Evolutionary conservation across 2,113 vertebrate genomes (phyloP).

Genomic region (Silurus meridionalis): DNA sequence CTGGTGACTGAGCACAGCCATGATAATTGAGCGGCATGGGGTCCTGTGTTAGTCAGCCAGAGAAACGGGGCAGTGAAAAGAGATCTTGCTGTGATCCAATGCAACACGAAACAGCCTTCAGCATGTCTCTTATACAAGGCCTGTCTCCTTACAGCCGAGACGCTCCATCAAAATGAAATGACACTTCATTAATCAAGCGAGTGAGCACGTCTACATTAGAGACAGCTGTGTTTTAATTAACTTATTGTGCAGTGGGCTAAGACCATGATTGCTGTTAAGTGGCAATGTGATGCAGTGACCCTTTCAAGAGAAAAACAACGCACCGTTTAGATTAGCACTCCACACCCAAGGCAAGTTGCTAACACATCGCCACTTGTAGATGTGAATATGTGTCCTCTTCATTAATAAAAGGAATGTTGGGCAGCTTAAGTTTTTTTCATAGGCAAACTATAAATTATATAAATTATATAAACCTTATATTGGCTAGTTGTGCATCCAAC

Average conservation of each 20-base stretch:
- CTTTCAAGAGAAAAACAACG: conserved; percentile 34
- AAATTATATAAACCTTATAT: background rate
- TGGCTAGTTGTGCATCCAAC: background rate
- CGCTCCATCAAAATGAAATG: conserved; percentile 17
- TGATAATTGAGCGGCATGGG: conserved; percentile 46
- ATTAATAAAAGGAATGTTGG: conserved; percentile 2
- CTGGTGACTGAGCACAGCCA: conserved; percentile 45
- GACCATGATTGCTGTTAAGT: conserved; percentile 53
- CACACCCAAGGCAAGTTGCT: conserved; percentile 35
- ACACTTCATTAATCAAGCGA: conserved; percentile 49
- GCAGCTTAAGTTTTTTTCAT: conserved; percentile 1
- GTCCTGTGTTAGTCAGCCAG: conserved; percentile 47
- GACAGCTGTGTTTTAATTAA: conserved; percentile 52
- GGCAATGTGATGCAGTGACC: conserved; percentile 44
- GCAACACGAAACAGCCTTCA: conserved; percentile 31
- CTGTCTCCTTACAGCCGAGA: conserved; percentile 17
- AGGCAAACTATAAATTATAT: background rate
- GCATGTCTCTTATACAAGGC: conserved; percentile 28
- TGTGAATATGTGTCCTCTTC: background rate
- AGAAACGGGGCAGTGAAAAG: conserved; percentile 31
- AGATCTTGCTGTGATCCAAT: conserved; percentile 25
- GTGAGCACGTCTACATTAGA: conserved; percentile 36
- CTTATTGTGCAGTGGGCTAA: conserved; percentile 34
- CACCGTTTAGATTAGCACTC: conserved; percentile 28
- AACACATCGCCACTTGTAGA: background rate